These are phyloP conservation scores for Phyllotreta striolata DNA, from an alignment of 2,888 invertebrate species.

Conservation along the genomic window DNA sequence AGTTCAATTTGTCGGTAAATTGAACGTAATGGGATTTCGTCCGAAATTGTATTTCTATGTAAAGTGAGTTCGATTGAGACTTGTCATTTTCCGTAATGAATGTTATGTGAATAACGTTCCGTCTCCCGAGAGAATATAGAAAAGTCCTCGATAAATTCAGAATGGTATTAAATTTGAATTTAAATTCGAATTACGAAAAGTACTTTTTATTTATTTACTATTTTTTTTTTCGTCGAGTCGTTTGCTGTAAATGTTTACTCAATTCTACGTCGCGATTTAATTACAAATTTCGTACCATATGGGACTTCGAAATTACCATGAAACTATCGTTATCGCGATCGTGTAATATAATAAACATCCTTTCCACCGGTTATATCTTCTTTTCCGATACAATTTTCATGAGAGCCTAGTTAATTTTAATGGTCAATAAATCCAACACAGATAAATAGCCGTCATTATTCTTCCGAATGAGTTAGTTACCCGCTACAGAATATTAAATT, in stretches of 20 bases:
- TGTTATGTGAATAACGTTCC: slow-evolving; percentile 39
- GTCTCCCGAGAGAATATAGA: slow-evolving; percentile 5
- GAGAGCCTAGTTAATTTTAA: not conserved
- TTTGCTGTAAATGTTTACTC: too few species aligned
- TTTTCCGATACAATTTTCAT: slow-evolving; percentile 18
- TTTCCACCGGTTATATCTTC: slow-evolving; percentile 18
- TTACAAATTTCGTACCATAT: slow-evolving; percentile 8
- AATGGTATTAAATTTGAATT: not conserved
- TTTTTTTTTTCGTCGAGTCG: too few species aligned
- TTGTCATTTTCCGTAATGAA: slow-evolving; percentile 42
- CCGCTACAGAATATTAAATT: too few species aligned
- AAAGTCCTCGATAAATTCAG: not conserved
- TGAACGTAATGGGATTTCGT: slow-evolving; percentile 47
- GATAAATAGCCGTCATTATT: too few species aligned
- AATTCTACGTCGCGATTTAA: too few species aligned
- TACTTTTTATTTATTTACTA: too few species aligned
- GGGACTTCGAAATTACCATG: slow-evolving; percentile 17
- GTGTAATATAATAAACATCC: slow-evolving; percentile 19
- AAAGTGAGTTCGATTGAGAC: slow-evolving; percentile 45
- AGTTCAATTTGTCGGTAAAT: slow-evolving; percentile 50
- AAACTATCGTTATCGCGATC: slow-evolving; percentile 15
- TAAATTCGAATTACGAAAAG: slow-evolving; percentile 1
- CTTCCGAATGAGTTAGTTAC: too few species aligned
- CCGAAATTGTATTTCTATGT: slow-evolving; percentile 50
- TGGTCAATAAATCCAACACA: too few species aligned